Conservation (phyloP, 2,113 vertebrate genomes). For the Pyrgilauda ruficollis region DNA sequence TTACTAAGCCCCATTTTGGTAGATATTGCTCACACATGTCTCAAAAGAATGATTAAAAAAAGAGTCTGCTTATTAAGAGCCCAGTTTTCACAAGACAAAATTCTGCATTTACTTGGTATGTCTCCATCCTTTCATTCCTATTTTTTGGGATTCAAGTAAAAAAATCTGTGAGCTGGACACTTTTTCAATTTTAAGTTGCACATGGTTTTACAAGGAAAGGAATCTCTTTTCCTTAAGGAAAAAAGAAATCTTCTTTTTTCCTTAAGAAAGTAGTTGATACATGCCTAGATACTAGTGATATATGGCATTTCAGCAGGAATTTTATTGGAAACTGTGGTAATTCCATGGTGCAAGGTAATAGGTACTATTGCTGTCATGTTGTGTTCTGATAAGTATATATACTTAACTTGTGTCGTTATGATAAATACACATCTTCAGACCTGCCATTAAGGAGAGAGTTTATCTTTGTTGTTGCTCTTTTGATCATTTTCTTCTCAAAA, state of each 20-base stretch:
- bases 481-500: background rate
- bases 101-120: background rate
- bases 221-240: background rate
- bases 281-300: background rate
- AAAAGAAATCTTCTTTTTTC: background rate
- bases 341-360: background rate
- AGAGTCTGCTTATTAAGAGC: background rate
- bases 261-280: background rate
- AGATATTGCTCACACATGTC: background rate
- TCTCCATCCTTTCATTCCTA: background rate
- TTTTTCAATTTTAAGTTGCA: background rate
- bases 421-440: background rate
- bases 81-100: background rate
- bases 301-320: background rate
- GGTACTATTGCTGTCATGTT: background rate
- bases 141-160: background rate
- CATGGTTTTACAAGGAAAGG: background rate
- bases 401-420: background rate
- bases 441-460: background rate
- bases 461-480: background rate
- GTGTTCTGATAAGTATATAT: background rate
- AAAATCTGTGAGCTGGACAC: background rate
- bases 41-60: background rate
- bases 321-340: background rate
- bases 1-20: background rate